A percentile compares a stretch with the other conserved stretches of the same genome.
Evolutionary conservation across 2,888 invertebrate species (phyloP).

Genomic region (Anthrax anthrax): DNA sequence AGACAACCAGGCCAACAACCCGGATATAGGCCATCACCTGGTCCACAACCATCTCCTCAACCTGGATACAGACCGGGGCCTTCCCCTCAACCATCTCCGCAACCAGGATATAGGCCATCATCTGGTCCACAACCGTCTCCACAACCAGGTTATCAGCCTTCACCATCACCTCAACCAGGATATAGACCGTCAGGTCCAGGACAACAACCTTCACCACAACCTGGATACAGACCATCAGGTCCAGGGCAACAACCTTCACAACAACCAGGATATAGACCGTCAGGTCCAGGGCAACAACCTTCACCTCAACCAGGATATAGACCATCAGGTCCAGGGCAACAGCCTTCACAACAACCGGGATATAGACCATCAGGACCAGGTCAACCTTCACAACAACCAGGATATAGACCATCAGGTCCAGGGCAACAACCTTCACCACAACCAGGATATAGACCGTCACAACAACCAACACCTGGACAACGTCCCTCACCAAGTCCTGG

Average conservation of each 20-base stretch:
- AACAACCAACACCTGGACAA: background rate
- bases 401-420: background rate
- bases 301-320: background rate
- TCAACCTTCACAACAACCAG: background rate
- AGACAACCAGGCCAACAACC: background rate
- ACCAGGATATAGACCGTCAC: background rate
- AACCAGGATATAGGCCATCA: constrained; percentile 11
- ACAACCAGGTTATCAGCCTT: constrained; percentile 1
- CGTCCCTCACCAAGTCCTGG: background rate
- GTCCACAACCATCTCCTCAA: constrained; percentile 7
- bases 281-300: constrained; percentile 1
- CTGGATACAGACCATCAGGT: background rate
- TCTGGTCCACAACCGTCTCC: background rate
- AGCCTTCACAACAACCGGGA: background rate
- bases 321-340: background rate
- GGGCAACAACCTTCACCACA: background rate
- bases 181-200: background rate
- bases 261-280: background rate
- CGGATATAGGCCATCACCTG: constrained; percentile 10
- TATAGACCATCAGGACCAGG: background rate
- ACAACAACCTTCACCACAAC: background rate
- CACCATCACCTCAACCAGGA: constrained; percentile 1
- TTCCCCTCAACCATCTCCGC: constrained; percentile 9
- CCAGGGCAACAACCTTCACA: background rate
- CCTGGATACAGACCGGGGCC: constrained; percentile 4